These are phyloP conservation scores for Chascanopsetta lugubris DNA, from an alignment of 2,113 vertebrate genomes.

Conservation along the genomic window DNA sequence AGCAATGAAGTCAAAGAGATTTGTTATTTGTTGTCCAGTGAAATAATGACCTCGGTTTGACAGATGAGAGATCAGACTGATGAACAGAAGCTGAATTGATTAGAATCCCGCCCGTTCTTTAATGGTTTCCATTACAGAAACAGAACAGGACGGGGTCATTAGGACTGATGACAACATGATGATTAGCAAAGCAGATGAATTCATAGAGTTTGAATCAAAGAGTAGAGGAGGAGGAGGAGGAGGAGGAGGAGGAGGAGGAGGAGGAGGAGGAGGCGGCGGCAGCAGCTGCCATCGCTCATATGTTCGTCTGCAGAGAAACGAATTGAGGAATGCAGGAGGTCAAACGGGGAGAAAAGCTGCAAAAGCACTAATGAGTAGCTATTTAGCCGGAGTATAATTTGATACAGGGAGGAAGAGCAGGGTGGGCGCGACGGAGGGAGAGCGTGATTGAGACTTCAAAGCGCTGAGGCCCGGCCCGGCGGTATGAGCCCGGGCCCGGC, in stretches of 20 bases:
- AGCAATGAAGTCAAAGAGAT: too few relatives aligned
- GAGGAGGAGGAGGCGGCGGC: background rate
- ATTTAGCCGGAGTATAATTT: conserved; percentile 60
- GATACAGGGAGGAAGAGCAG: conserved; percentile 39
- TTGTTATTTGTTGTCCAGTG: too few relatives aligned
- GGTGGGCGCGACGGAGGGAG: conserved; percentile 40
- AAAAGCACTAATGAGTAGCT: conserved; percentile 53
- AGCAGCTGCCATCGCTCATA: background rate
- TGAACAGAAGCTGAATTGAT: background rate
- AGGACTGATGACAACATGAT: background rate
- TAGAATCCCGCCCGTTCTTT: too few relatives aligned
- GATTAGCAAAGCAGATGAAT: background rate
- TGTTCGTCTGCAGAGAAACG: background rate
- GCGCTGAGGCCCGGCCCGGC: conserved; percentile 35
- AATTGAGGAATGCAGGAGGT: conserved; percentile 39
- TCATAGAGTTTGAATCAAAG: background rate
- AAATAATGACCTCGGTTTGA: background rate
- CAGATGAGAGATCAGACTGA: background rate
- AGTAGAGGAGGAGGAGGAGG: background rate
- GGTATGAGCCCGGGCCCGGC: conserved; percentile 71
- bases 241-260: background rate
- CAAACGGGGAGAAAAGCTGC: conserved; percentile 31
- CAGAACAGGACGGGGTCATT: background rate
- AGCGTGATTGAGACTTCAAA: conserved; percentile 67
- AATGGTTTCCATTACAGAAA: too few relatives aligned